Evolutionary conservation across 2,113 vertebrate species (phyloP), one percentile per base, ranked within the genome.

Genomic region (Heterotilapia buettikoferi): DNA sequence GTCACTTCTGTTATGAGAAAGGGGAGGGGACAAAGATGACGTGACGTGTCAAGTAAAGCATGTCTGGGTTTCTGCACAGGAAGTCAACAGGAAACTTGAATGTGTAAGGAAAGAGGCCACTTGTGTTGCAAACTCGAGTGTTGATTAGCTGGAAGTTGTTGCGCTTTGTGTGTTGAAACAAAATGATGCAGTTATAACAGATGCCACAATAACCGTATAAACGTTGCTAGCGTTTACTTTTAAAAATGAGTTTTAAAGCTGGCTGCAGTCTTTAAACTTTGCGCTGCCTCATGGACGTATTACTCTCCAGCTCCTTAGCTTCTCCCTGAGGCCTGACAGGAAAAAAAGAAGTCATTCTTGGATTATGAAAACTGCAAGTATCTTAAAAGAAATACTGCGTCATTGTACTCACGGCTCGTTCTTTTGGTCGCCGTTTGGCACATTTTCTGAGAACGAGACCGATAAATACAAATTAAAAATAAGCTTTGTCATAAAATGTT

Each of bases 361-460:
- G 7, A 43, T 19, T 10, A 68, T 73, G 3, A 40, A 56, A 73
- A 53, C 11, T 26, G 14, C 13, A 85, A 63, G 50, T 2, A 59
- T 19, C 16, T 10, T 43, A 85, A 21, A 45, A 83, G 59, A 10
- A 50, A 19, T 13, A n/a, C 16, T 52, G 18, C 4, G 10, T 18
- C 16, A 0, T 18, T 9, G 43, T 79, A 93, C 94, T 94, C 73
- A 95, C 94, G 21, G 31, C 24, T 86, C 86, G 54, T 85, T 84
- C 3, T 47, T 83, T 89, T 91, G 89, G 68, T 98, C 97, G 68
- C 91, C 92, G 33, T 95, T 96, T 47, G 88, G 93, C 45, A 84
- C 94, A 4, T 85, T 91, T 86, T 92, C 98, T 98, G 94, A 86
- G 45, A 88, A 90, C 8, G 83, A 45, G 10, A 10, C 10, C 50